Conservation (phyloP, 2,113 vertebrate species). For the Pycnonotus jocosus region DNA sequence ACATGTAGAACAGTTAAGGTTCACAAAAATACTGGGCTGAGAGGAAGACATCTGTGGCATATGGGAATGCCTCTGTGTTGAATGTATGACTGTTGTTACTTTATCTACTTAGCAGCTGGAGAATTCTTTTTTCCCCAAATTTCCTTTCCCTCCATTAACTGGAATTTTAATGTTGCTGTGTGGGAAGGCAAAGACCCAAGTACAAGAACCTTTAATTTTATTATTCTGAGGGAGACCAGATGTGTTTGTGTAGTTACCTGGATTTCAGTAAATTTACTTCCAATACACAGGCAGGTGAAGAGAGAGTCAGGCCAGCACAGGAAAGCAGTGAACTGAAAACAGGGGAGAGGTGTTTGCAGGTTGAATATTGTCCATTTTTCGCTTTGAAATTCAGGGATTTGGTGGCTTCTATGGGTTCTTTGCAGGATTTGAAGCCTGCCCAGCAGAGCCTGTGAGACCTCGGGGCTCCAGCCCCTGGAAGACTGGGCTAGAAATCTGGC, state of each 20-base stretch:
- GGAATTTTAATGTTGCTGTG: not conserved
- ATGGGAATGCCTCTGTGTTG: not conserved
- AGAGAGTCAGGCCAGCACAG: not conserved
- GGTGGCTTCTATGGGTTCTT: not conserved
- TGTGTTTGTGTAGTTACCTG: not conserved
- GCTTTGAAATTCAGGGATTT: not conserved
- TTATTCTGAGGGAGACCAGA: not conserved
- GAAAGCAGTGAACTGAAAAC: not conserved
- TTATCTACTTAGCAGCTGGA: not conserved
- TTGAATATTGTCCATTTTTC: not conserved
- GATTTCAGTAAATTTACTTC: not conserved
- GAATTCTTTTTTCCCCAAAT: not conserved
- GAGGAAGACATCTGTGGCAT: constrained; percentile 34
- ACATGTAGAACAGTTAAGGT: not conserved
- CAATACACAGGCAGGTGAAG: not conserved
- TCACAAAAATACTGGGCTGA: not conserved
- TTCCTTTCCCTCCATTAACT: not conserved
- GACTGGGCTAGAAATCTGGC: not conserved
- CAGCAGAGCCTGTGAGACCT: not conserved
- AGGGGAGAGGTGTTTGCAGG: not conserved
- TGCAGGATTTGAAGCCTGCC: not conserved
- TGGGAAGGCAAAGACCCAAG: not conserved
- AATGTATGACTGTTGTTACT: constrained; percentile 19
- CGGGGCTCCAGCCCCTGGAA: not conserved
- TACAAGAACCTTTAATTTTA: not conserved